phyloP scores from a whole-genome alignment of 2,888 invertebrate species.

The Tigriopus californicus region DNA sequence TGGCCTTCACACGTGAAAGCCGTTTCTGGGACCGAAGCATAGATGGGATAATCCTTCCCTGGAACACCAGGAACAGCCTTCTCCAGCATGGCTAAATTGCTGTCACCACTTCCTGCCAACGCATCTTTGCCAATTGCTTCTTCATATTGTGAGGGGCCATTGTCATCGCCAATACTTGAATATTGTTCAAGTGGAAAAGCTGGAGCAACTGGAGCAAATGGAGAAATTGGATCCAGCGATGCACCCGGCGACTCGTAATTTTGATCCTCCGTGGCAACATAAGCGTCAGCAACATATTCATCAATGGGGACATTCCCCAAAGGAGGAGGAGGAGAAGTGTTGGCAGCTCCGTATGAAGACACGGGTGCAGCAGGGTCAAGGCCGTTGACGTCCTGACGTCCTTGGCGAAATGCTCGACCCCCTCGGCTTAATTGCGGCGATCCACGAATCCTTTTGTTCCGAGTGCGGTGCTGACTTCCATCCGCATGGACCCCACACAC shows the following conservation, averaged over 20 bases:
- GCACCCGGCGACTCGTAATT: no score
- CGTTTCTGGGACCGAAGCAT: background rate
- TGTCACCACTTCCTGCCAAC: background rate
- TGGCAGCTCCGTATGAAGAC: background rate
- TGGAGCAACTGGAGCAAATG: background rate
- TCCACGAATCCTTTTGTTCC: background rate
- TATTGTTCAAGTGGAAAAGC: background rate
- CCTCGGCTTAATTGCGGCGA: background rate
- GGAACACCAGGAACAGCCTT: slow-evolving; percentile 15
- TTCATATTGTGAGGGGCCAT: background rate
- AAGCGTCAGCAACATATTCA: background rate
- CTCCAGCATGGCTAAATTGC: slow-evolving; percentile 10
- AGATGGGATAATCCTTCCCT: slow-evolving; percentile 13
- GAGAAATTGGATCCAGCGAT: no score
- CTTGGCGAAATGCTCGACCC: background rate
- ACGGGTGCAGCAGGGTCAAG: background rate
- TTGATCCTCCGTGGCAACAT: background rate
- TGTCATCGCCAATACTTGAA: background rate
- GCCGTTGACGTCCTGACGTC: background rate
- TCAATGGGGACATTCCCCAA: background rate
- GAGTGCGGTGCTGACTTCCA: background rate
- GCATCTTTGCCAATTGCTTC: background rate
- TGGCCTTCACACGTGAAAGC: slow-evolving; percentile 8
- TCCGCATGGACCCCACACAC: background rate
- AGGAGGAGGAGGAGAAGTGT: background rate